Percentiles rank a stretch among this genome's conserved stretches.
phyloP scores from a whole-genome alignment of 2,888 invertebrate species.

The Patella ulyssiponensis region DNA sequence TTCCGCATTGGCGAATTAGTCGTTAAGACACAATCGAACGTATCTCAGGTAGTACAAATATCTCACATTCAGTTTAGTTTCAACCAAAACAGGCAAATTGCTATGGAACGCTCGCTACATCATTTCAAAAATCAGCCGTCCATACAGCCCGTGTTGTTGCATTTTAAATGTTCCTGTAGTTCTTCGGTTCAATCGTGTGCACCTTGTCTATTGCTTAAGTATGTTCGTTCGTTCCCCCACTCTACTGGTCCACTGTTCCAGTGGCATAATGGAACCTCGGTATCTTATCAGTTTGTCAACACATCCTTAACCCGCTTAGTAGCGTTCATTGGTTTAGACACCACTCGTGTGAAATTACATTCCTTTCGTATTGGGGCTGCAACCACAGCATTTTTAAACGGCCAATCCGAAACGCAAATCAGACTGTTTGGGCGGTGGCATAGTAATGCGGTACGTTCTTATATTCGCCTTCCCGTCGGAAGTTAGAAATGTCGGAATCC shows the following conservation, averaged over 20 bases:
- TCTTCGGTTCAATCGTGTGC: not conserved
- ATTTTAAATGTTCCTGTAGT: not conserved
- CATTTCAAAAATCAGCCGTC: not conserved
- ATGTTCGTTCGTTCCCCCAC: not conserved
- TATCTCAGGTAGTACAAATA: not conserved
- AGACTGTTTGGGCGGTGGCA: not conserved
- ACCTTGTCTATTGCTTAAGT: not conserved
- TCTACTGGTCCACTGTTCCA: not conserved
- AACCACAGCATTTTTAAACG: not conserved
- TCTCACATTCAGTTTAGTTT: not conserved
- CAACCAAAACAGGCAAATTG: no score
- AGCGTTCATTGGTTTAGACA: not conserved
- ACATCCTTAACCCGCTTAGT: not conserved
- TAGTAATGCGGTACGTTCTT: not conserved
- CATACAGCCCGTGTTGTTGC: not conserved
- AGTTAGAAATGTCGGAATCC: no score
- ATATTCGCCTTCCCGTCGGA: not conserved
- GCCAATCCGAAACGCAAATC: not conserved
- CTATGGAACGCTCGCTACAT: not conserved
- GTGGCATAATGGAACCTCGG: not conserved
- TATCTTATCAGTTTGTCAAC: not conserved
- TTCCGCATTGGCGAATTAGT: not conserved
- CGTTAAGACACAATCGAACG: not conserved
- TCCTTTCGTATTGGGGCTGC: slow-evolving; percentile 6
- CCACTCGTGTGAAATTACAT: not conserved